Evolutionary conservation across 2,888 invertebrate species (phyloP).

Genomic region (Buathra laborator): DNA sequence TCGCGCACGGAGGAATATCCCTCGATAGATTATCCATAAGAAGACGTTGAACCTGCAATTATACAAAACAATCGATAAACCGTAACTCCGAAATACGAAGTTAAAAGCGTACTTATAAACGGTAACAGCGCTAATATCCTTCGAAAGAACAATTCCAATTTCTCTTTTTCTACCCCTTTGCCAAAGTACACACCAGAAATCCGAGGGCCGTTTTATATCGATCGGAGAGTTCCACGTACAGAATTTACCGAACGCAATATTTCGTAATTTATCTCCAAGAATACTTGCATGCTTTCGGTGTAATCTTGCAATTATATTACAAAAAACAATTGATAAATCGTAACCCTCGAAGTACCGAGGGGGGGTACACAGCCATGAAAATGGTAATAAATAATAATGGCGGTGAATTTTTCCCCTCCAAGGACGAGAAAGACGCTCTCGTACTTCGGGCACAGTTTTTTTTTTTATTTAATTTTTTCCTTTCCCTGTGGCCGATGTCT

Average conservation of each 20-base stretch:
- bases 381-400: constrained; percentile 8
- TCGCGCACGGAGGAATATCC: neutral
- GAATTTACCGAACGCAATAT: neutral
- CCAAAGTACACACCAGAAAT: neutral
- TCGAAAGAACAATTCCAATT: neutral
- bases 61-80: constrained; percentile 21
- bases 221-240: neutral
- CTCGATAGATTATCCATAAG: constrained; percentile 4
- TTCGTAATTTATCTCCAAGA: neutral
- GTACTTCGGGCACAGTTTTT: neutral
- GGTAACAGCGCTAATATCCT: constrained; percentile 13
- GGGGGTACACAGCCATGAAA: neutral
- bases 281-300: neutral
- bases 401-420: neutral
- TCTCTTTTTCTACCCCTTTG: neutral
- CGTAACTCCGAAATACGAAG: neutral
- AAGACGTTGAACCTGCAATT: constrained; percentile 3
- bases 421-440: neutral
- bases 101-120: neutral
- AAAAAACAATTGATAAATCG: neutral
- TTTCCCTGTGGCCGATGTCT: constrained; percentile 9
- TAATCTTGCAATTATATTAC: neutral
- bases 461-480: constrained; percentile 30
- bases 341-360: neutral
- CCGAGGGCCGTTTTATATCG: neutral